Evolutionary conservation across 2,797 vertebrate species (phyloP).

Genomic region (Chloroceryle amazona): DNA sequence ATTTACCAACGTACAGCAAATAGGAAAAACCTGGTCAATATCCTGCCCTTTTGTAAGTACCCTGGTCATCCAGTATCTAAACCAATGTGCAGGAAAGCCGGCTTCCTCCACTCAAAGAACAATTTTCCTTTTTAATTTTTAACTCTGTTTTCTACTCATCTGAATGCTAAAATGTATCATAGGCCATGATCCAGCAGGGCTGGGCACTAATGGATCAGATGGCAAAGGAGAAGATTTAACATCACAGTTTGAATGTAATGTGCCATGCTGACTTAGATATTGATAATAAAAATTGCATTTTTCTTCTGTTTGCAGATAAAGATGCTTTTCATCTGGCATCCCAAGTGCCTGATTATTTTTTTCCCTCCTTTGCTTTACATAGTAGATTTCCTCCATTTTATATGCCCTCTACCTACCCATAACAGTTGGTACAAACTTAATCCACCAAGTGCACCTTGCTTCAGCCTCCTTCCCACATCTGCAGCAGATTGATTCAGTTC

Average conservation of each 20-base stretch:
- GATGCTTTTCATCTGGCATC: neutral
- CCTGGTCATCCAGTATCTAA: neutral
- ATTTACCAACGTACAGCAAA: neutral
- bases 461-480: neutral
- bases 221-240: neutral
- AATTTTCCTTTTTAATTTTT: neutral
- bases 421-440: neutral
- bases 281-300: neutral
- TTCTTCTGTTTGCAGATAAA: neutral
- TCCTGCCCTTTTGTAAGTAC: neutral
- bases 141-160: neutral
- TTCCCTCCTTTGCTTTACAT: neutral
- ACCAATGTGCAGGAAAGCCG: neutral
- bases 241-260: neutral
- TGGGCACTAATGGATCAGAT: neutral
- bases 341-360: neutral
- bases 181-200: neutral
- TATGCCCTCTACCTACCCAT: neutral
- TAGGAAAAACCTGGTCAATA: neutral
- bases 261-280: neutral
- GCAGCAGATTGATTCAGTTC: neutral
- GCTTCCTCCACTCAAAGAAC: neutral
- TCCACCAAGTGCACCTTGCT: neutral
- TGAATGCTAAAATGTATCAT: neutral
- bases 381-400: neutral